phyloP scores from a whole-genome alignment of 2,888 invertebrate species.

The Meandrusa payeni region DNA sequence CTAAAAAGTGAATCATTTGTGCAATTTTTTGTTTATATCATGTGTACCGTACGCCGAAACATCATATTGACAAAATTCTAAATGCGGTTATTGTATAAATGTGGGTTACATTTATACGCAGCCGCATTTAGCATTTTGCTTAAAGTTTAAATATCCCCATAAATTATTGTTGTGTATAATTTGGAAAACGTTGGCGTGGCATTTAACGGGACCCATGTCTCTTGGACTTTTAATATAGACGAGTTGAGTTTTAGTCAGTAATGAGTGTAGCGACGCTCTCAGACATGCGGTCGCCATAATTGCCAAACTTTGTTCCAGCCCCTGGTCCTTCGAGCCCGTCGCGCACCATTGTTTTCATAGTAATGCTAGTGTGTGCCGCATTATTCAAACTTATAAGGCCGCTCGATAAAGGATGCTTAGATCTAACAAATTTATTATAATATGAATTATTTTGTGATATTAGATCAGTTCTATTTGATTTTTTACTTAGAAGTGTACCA shows the following conservation, averaged over 20 bases:
- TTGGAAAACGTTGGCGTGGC: constrained; percentile 32
- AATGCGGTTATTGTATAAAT: too few relatives aligned
- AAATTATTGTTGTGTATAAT: constrained; percentile 5
- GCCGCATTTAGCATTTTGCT: too few relatives aligned
- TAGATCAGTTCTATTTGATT: too few relatives aligned
- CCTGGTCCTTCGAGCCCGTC: constrained; percentile 61
- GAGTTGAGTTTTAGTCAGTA: constrained; percentile 71
- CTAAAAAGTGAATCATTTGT: too few relatives aligned
- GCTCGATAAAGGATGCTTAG: constrained; percentile 27
- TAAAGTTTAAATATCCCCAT: too few relatives aligned
- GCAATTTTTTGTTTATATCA: too few relatives aligned
- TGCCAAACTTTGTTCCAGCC: constrained; percentile 75
- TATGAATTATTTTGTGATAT: too few relatives aligned
- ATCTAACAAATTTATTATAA: neutral
- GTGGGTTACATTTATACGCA: too few relatives aligned
- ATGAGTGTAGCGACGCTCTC: constrained; percentile 76
- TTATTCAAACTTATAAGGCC: constrained; percentile 20
- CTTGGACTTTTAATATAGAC: constrained; percentile 73
- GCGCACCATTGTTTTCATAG: constrained; percentile 71
- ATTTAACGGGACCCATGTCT: constrained; percentile 50
- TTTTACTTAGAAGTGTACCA: too few relatives aligned
- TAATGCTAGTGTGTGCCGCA: constrained; percentile 58
- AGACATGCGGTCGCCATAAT: constrained; percentile 80
- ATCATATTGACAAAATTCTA: too few relatives aligned
- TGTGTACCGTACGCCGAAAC: too few relatives aligned